Base-by-base conservation (phyloP, 1,140 invertebrate species). In the Anadara kagoshimensis region DNA sequence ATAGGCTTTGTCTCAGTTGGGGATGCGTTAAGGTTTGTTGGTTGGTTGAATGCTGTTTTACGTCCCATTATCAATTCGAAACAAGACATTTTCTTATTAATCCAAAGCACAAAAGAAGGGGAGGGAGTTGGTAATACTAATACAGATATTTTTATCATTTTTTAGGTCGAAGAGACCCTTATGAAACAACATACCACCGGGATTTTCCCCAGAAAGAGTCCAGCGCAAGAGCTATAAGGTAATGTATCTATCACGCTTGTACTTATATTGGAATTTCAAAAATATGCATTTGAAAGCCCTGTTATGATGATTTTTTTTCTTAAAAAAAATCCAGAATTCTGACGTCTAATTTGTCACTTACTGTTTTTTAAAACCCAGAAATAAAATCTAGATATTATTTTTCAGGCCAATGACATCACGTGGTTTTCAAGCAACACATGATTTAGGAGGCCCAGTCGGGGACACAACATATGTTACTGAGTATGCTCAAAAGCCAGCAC, bases 351-450 rank as follows among this genome's bases (percentile, higher is more conserved):
- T n/a, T n/a, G n/a, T n/a, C n/a, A n/a, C n/a, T n/a, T n/a, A n/a
- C n/a, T n/a, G n/a, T n/a, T n/a, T n/a, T n/a, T n/a, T n/a, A n/a
- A n/a, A n/a, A n/a, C n/a, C n/a, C n/a, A 12, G 14, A 45, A 61
- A 18, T 69, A 18, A 20, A 18, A 47, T 47, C 16, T 47, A 36
- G 26, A 29, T n/a, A 44, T 61, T 58, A 69, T 29, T 29, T 24
- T 73, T 51, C 70, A 86, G 86, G 56, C 86, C 86, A 0, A 84
- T 83, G 81, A 85, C 85, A 24, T 87, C 86, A 63, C 78, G 83
- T 64, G 85, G 79, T 11, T 84, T 83, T 64, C 59, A 76, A 43
- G 72, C 77, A 7, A 58, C 82, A 20, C 74, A 75, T 49, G 56
- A 77, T n/a, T 66, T 80, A 7, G 62, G 62, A n/a, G 79, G 79